These are phyloP conservation scores for Anastrepha ludens DNA, from an alignment of 1,140 invertebrate species.

Conservation along the genomic window DNA sequence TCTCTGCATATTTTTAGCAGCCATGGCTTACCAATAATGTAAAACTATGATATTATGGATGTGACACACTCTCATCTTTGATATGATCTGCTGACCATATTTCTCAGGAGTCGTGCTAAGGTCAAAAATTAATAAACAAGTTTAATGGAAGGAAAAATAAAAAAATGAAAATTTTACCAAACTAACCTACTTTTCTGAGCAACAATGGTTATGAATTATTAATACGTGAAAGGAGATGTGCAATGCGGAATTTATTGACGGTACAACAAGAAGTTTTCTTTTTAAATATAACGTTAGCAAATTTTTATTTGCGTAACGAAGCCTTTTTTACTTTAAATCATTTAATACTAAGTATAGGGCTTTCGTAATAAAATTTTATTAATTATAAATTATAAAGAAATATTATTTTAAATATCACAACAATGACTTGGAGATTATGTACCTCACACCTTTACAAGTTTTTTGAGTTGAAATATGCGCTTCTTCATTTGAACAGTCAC, in stretches of 20 bases:
- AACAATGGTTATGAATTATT: constrained; percentile 37
- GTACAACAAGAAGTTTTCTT: no score
- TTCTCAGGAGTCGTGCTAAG: constrained; percentile 27
- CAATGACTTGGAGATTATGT: no score
- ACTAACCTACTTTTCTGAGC: constrained; percentile 23
- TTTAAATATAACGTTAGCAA: no score
- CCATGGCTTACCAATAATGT: constrained; percentile 21
- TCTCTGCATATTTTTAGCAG: constrained; percentile 14
- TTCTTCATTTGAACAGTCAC: no score
- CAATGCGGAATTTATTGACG: background rate
- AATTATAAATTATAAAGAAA: no score
- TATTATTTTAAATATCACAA: no score
- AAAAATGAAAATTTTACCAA: background rate
- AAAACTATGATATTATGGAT: background rate
- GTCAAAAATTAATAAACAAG: constrained; percentile 49
- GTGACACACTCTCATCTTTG: constrained; percentile 20
- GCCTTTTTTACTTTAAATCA: no score
- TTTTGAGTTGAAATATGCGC: no score
- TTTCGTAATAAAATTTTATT: no score
- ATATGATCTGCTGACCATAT: constrained; percentile 44
- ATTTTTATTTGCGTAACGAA: no score
- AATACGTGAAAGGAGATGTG: constrained; percentile 12
- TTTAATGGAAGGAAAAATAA: background rate
- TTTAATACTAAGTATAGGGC: no score
- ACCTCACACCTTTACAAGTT: no score